Evolutionary conservation across 2,113 vertebrate genomes (phyloP).

Genomic region (Lepidothrix coronata): DNA sequence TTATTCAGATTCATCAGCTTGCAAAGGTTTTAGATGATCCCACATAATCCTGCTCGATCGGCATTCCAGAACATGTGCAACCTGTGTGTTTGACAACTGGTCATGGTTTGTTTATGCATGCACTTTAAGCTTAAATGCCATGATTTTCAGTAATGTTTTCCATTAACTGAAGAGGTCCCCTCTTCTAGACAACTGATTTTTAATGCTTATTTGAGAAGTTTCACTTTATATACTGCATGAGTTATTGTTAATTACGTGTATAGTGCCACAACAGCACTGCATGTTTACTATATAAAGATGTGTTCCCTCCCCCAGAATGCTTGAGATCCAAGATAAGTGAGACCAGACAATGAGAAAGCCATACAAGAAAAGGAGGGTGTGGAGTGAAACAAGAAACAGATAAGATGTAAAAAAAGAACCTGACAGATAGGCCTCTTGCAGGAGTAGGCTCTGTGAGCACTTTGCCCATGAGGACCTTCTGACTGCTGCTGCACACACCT

Average conservation of each 20-base stretch:
- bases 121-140: background rate
- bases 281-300: background rate
- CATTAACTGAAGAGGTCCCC: background rate
- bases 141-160: background rate
- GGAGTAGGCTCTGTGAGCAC: background rate
- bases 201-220: background rate
- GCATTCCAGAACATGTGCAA: slow-evolving; percentile 6
- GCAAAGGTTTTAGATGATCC: slow-evolving; percentile 18
- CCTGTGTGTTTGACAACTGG: background rate
- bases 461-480: background rate
- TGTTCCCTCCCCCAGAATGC: background rate
- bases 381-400: slow-evolving; percentile 14
- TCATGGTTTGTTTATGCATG: background rate
- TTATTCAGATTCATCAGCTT: slow-evolving; percentile 36
- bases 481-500: background rate
- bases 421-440: background rate
- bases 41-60: background rate
- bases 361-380: slow-evolving; percentile 5
- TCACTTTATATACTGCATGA: background rate
- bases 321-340: background rate
- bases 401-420: slow-evolving; percentile 13
- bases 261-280: background rate
- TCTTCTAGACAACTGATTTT: background rate
- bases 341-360: slow-evolving; percentile 15
- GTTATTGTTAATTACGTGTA: background rate